These are phyloP conservation scores for Camptogramma bilineatum DNA, from an alignment of 2,888 invertebrate genomes.

Conservation along the genomic window DNA sequence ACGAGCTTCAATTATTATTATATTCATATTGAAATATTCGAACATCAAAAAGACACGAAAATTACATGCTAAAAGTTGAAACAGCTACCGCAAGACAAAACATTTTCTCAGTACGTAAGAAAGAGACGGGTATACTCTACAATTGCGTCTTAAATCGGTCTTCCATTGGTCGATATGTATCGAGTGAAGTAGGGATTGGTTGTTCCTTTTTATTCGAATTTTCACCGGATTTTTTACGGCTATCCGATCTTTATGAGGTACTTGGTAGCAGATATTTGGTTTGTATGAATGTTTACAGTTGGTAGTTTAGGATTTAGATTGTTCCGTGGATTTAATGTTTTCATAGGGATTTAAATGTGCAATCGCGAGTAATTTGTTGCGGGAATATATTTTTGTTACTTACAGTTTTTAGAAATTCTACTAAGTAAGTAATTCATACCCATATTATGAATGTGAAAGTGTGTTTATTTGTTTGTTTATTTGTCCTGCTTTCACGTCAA, in stretches of 20 bases:
- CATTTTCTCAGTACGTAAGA: slow-evolving; percentile 29
- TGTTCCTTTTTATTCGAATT: slow-evolving; percentile 47
- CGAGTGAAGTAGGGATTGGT: slow-evolving; percentile 59
- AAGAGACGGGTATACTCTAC: slow-evolving; percentile 45
- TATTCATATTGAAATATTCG: too few relatives aligned
- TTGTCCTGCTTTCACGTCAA: too few relatives aligned
- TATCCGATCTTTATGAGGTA: slow-evolving; percentile 70
- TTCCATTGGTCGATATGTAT: slow-evolving; percentile 62
- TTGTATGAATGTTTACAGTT: slow-evolving; percentile 48
- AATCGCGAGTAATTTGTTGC: too few relatives aligned
- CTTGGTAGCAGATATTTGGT: slow-evolving; percentile 59
- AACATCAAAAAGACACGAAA: slow-evolving; percentile 10
- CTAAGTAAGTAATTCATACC: too few relatives aligned
- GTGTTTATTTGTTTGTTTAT: too few relatives aligned
- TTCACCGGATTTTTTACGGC: slow-evolving; percentile 54
- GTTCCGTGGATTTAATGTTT: slow-evolving; percentile 22
- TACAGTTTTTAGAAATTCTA: too few relatives aligned
- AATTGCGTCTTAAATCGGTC: slow-evolving; percentile 49
- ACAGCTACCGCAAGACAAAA: not conserved
- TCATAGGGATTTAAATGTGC: not conserved
- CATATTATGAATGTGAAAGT: too few relatives aligned
- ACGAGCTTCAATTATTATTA: too few relatives aligned
- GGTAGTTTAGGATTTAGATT: slow-evolving; percentile 42
- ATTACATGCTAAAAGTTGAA: not conserved
- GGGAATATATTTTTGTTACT: too few relatives aligned